These are phyloP conservation scores for Petrocephalus microphthalmus DNA, from an alignment of 2,113 vertebrate genomes.

Conservation along the genomic window DNA sequence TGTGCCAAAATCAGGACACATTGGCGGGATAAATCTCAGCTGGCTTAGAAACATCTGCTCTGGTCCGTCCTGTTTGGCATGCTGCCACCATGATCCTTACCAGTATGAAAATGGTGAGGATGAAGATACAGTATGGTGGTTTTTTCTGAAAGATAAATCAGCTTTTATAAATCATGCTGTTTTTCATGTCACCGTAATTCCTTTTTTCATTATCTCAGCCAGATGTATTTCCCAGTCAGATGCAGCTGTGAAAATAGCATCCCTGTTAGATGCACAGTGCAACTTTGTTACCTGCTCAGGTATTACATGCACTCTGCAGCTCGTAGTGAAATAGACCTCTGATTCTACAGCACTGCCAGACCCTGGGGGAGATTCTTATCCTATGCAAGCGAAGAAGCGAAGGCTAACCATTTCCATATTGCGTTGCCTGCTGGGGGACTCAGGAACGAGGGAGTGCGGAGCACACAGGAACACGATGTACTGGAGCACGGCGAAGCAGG, in stretches of 20 bases:
- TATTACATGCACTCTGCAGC: background rate
- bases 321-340: background rate
- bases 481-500: background rate
- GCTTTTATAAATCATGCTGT: background rate
- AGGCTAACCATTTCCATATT: background rate
- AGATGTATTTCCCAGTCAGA: background rate
- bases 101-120: background rate
- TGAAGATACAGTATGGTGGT: background rate
- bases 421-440: background rate
- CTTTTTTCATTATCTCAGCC: background rate
- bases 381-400: background rate
- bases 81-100: background rate
- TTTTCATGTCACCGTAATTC: background rate
- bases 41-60: background rate
- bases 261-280: background rate
- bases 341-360: background rate
- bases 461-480: conserved; percentile 1
- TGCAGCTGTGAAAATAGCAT: background rate
- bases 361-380: background rate
- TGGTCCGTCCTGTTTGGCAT: background rate
- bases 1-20: background rate
- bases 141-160: background rate
- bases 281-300: background rate
- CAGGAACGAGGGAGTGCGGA: background rate
- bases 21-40: background rate